Conservation (phyloP, 2,797 vertebrate genomes). For the Protonibea diacanthus region DNA sequence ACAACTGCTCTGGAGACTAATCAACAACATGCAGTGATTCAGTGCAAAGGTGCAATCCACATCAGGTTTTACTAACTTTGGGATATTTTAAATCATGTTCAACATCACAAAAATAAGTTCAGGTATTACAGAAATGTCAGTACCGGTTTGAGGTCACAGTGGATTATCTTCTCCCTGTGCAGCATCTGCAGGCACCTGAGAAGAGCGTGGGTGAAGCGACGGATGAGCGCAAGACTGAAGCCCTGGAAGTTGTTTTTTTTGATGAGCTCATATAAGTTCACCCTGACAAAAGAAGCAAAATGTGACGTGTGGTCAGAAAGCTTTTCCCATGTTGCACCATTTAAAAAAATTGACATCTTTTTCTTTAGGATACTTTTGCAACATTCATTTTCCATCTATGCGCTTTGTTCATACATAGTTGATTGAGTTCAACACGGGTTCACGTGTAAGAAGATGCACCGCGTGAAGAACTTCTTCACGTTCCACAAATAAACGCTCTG, state of each 20-base stretch:
- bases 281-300: constrained; percentile 79
- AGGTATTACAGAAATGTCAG: constrained; percentile 37
- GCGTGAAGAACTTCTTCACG: constrained; percentile 6
- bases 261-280: constrained; percentile 94
- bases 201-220: constrained; percentile 91
- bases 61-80: neutral
- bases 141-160: constrained; percentile 97
- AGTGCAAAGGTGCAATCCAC: neutral
- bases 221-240: constrained; percentile 92
- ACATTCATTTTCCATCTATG: neutral
- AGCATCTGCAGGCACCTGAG: constrained; percentile 95
- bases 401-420: neutral
- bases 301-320: neutral
- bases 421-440: neutral
- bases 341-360: neutral
- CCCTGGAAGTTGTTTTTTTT: constrained; percentile 98
- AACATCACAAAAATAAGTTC: neutral
- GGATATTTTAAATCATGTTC: neutral
- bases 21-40: neutral
- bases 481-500: constrained; percentile 31
- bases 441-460: constrained; percentile 14
- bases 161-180: constrained; percentile 94
- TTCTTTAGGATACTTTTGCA: neutral
- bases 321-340: neutral
- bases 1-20: neutral